These are phyloP conservation scores for Calameuta filiformis DNA, from an alignment of 2,888 invertebrate species.

Conservation along the genomic window DNA sequence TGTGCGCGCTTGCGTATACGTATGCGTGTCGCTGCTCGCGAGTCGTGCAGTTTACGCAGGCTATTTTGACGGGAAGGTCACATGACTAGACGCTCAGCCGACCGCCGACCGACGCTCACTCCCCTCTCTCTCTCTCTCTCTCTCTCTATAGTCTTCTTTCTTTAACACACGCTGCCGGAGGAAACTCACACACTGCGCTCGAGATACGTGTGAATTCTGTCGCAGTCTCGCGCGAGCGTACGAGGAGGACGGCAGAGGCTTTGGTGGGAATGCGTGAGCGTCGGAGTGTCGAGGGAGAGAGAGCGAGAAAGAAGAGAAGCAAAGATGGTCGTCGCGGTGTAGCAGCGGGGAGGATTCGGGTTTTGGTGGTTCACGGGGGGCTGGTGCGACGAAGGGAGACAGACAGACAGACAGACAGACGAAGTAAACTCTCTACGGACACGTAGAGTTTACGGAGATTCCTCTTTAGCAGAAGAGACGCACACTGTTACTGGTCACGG, in stretches of 20 bases:
- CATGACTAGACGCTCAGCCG: conserved; percentile 72
- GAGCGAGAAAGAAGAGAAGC: conserved; percentile 50
- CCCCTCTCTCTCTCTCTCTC: conserved; percentile 10
- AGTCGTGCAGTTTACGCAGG: conserved; percentile 56
- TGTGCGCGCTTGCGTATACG: conserved; percentile 19
- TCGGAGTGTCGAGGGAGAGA: conserved; percentile 36
- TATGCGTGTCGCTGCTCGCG: conserved; percentile 26
- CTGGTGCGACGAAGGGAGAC: conserved; percentile 25
- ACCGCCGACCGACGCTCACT: conserved; percentile 39
- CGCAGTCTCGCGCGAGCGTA: conserved; percentile 20
- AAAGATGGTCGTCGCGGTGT: conserved; percentile 22
- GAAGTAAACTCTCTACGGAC: conserved; percentile 9
- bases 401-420: conserved; percentile 31
- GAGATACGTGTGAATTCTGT: not conserved
- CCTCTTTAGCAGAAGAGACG: conserved; percentile 41
- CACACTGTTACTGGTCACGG: conserved; percentile 1
- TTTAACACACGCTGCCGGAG: conserved; percentile 6
- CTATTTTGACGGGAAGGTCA: conserved; percentile 88
- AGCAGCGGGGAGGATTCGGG: conserved; percentile 14
- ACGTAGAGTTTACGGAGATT: conserved; percentile 49
- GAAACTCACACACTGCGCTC: not conserved
- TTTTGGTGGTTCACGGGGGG: not conserved
- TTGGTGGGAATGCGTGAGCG: conserved; percentile 49
- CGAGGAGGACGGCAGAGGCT: conserved; percentile 27
- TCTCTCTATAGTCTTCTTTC: conserved; percentile 10